Evolutionary conservation across 2,113 vertebrate species (phyloP).

Genomic region (Indicator indicator): DNA sequence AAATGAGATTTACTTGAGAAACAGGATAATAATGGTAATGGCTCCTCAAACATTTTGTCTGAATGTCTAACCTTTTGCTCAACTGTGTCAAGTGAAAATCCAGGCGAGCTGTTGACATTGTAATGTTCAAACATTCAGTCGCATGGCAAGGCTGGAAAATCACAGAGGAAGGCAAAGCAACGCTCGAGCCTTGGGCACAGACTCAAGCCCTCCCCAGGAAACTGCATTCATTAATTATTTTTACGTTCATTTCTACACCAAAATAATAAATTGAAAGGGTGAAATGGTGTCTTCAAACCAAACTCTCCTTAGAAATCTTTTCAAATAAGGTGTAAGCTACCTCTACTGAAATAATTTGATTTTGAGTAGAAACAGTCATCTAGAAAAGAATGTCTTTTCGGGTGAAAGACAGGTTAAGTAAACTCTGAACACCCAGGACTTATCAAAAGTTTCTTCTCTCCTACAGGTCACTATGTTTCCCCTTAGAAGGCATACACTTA

Average conservation of each 20-base stretch:
- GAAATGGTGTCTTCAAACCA: not conserved
- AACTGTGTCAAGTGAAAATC: slow-evolving; percentile 43
- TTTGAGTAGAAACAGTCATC: not conserved
- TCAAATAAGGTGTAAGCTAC: slow-evolving; percentile 14
- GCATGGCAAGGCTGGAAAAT: slow-evolving; percentile 27
- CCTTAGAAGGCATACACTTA: not conserved
- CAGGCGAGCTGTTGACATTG: not conserved
- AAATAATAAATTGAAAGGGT: slow-evolving; percentile 1
- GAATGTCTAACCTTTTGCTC: slow-evolving; percentile 40
- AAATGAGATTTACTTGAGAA: slow-evolving; percentile 46
- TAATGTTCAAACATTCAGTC: slow-evolving; percentile 24
- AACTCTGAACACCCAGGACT: not conserved
- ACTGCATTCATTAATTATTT: slow-evolving; percentile 35
- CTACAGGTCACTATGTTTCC: not conserved
- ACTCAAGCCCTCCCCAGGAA: slow-evolving; percentile 37
- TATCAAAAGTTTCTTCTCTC: not conserved
- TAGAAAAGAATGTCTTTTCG: not conserved
- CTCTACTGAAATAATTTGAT: slow-evolving; percentile 1
- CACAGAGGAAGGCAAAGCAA: slow-evolving; percentile 30
- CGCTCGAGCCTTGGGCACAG: slow-evolving; percentile 1
- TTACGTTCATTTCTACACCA: not conserved
- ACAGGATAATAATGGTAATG: slow-evolving; percentile 49
- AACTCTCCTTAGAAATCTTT: slow-evolving; percentile 34
- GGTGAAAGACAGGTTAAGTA: slow-evolving; percentile 13
- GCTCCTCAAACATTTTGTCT: slow-evolving; percentile 51